Conservation (phyloP, 2,888 invertebrate genomes). For the Brassicogethes aeneus region DNA sequence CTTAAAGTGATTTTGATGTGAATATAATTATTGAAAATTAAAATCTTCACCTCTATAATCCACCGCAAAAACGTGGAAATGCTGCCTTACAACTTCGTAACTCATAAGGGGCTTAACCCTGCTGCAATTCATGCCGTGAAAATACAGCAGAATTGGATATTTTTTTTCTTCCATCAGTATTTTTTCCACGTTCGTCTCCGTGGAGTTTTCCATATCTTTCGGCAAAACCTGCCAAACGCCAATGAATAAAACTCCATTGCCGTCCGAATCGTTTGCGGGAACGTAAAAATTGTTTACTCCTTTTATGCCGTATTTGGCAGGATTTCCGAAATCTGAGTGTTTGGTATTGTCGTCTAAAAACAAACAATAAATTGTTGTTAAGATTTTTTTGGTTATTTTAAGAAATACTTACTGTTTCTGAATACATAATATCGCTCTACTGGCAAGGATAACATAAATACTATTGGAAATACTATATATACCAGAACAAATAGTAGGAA, state of each 20-base stretch:
- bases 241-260: not conserved
- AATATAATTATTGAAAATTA: too few relatives aligned
- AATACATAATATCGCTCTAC: constrained; percentile 62
- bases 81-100: not conserved
- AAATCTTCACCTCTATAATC: not conserved
- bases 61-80: not conserved
- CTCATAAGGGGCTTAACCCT: not conserved
- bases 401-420: constrained; percentile 63
- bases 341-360: constrained; percentile 22
- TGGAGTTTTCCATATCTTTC: not conserved
- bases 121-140: not conserved
- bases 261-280: not conserved
- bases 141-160: constrained; percentile 8
- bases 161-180: constrained; percentile 14
- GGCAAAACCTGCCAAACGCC: not conserved
- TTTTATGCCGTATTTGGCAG: constrained; percentile 18
- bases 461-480: constrained; percentile 58
- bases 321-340: constrained; percentile 21
- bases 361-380: too few relatives aligned
- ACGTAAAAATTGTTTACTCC: constrained; percentile 11
- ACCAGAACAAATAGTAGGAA: constrained; percentile 46
- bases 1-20: not conserved
- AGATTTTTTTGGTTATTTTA: too few relatives aligned
- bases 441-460: constrained; percentile 60
- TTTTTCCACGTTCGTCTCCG: not conserved